A percentile compares a stretch with the other conserved stretches of the same genome.
These are phyloP conservation scores for Magallana angulata DNA, from an alignment of 1,140 invertebrate species.

Conservation along the genomic window DNA sequence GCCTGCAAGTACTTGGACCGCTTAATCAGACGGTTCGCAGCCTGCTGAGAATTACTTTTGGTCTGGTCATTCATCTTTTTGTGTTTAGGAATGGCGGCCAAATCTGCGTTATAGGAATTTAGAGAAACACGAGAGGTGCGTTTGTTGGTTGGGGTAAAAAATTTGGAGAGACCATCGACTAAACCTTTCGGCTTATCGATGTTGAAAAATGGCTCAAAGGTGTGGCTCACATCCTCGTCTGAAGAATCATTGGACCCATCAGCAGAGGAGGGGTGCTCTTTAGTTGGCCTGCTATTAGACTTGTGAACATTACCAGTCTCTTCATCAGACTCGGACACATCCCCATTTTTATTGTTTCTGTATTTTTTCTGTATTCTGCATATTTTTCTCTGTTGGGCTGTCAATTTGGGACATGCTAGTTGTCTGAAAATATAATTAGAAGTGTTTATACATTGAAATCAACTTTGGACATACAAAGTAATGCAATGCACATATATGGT, in stretches of 20 bases:
- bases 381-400: conserved; percentile 55
- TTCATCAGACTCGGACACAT: conserved; percentile 56
- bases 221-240: conserved; percentile 64
- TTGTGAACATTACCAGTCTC: conserved; percentile 65
- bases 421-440: conserved; percentile 47
- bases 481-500: no score
- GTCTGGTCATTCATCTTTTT: conserved; percentile 55
- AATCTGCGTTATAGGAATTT: conserved; percentile 67
- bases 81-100: conserved; percentile 59
- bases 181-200: conserved; percentile 77
- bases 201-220: conserved; percentile 72
- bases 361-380: conserved; percentile 56
- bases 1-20: conserved; percentile 75
- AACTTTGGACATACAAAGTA: no score
- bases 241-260: conserved; percentile 66
- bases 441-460: no score
- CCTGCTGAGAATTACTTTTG: conserved; percentile 73
- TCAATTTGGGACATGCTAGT: conserved; percentile 60
- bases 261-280: conserved; percentile 58
- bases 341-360: conserved; percentile 59
- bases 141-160: conserved; percentile 79
- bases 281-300: conserved; percentile 46
- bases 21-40: conserved; percentile 75
- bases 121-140: conserved; percentile 78
- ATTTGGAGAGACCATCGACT: conserved; percentile 77